These are phyloP conservation scores for Mormyrus hasselquistii DNA, from an alignment of 2,797 vertebrate species.

Conservation along the genomic window DNA sequence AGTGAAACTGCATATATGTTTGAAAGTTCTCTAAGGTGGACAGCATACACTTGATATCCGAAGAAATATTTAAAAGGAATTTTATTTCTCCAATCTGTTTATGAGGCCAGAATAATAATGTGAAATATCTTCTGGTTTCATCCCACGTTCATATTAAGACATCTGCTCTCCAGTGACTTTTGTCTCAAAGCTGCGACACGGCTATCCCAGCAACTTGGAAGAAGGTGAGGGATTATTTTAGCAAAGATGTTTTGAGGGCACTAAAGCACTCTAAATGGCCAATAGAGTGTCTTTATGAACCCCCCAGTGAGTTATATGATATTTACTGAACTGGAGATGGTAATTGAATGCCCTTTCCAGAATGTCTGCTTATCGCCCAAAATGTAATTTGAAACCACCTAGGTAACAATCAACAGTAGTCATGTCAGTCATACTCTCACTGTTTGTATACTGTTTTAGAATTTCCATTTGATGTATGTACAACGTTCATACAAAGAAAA, in stretches of 20 bases:
- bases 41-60: neutral
- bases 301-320: constrained; percentile 52
- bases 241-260: constrained; percentile 48
- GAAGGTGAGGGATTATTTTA: constrained; percentile 33
- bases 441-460: neutral
- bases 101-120: neutral
- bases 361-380: constrained; percentile 46
- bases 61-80: neutral
- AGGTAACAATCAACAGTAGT: neutral
- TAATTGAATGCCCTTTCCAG: constrained; percentile 46
- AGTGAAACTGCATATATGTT: neutral
- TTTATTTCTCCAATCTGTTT: neutral
- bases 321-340: constrained; percentile 59
- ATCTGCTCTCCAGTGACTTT: neutral
- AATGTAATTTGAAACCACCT: constrained; percentile 67
- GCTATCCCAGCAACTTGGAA: constrained; percentile 17
- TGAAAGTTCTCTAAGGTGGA: neutral
- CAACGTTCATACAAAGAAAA: neutral
- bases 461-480: neutral
- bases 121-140: neutral
- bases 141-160: neutral
- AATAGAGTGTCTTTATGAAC: constrained; percentile 7
- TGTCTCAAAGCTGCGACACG: neutral
- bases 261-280: constrained; percentile 38
- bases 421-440: neutral